Conservation (phyloP, 2,888 invertebrate species). For the Scotopteryx bipunctaria region DNA sequence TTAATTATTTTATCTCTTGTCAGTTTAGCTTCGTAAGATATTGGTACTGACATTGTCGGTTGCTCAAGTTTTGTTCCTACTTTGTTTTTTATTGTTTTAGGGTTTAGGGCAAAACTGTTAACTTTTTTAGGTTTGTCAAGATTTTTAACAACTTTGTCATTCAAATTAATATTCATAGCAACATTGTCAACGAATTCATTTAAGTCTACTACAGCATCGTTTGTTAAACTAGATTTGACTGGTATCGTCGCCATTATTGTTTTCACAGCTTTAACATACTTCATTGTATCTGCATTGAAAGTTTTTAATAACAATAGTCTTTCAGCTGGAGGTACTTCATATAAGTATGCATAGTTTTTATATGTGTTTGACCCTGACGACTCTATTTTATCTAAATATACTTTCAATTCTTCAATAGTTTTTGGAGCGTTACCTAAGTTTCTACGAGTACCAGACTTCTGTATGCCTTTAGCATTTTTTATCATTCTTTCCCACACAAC, state of each 20-base stretch:
- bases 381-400: constrained; percentile 51
- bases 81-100: constrained; percentile 4
- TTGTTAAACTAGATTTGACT: constrained; percentile 37
- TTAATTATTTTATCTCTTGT: constrained; percentile 62
- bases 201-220: constrained; percentile 44
- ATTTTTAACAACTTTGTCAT: constrained; percentile 47
- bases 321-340: constrained; percentile 52
- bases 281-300: constrained; percentile 51
- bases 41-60: background rate
- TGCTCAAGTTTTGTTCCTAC: constrained; percentile 1
- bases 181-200: constrained; percentile 56
- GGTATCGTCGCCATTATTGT: constrained; percentile 47
- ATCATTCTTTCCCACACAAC: constrained; percentile 66
- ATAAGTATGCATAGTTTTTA: constrained; percentile 52
- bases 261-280: constrained; percentile 48
- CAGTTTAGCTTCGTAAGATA: constrained; percentile 41
- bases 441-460: constrained; percentile 48
- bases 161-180: constrained; percentile 49
- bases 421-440: constrained; percentile 40
- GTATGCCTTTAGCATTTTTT: constrained; percentile 51
- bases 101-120: background rate
- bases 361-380: constrained; percentile 49
- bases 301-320: constrained; percentile 59
- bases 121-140: constrained; percentile 36
- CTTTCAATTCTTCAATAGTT: constrained; percentile 52